Conservation (phyloP, 64 coral and sea anemone species). For the Hydrozoanthus tunicans region DNA sequence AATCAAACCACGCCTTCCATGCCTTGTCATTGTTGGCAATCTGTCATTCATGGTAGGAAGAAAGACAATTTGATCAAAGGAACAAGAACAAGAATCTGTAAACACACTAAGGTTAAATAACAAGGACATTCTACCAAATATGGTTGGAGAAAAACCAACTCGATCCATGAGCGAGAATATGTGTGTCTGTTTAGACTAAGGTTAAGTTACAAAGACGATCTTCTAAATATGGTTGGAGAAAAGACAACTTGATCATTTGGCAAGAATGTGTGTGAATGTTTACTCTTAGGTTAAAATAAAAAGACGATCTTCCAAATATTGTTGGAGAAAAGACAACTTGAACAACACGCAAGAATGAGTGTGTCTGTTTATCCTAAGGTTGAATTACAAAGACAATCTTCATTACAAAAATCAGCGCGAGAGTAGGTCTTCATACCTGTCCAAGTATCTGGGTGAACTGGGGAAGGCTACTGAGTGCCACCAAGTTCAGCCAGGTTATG, state of each 20-base stretch:
- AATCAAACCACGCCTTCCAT: conserved; percentile 98
- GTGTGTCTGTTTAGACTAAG: no score
- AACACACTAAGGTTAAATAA: no score
- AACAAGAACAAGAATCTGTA: no score
- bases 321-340: neutral
- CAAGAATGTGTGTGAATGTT: no score
- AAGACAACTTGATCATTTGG: no score
- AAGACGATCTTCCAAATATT: conserved; percentile 29
- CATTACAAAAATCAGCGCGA: neutral
- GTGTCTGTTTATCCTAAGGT: no score
- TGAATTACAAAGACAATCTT: no score
- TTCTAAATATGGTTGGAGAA: no score
- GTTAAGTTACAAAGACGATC: no score
- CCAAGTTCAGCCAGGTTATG: conserved; percentile 97
- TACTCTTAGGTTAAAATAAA: no score
- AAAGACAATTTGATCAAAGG: neutral
- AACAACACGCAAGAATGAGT: no score
- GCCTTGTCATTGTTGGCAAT: conserved; percentile 84
- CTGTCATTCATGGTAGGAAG: neutral
- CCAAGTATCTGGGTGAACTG: conserved; percentile 96
- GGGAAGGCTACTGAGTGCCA: conserved; percentile 85
- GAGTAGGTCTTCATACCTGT: conserved; percentile 55
- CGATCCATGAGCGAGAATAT: no score
- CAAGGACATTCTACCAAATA: neutral
- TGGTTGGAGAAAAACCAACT: neutral